Base-by-base conservation (phyloP, 1,140 invertebrate species). In the Brachionus plicatilis region DNA sequence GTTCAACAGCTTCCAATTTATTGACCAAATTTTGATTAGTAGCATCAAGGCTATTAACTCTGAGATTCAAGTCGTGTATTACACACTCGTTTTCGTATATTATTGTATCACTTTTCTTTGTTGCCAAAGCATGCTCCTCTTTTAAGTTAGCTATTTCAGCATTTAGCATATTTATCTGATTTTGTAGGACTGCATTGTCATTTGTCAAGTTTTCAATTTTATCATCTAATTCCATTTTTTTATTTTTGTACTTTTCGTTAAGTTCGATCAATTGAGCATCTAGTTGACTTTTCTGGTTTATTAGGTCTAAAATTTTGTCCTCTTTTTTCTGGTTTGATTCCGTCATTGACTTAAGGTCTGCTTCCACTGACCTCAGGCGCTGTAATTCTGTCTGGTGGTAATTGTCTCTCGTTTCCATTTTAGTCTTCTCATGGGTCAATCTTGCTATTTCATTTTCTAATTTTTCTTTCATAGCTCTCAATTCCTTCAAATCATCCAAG, bases 161-260 rank as follows among this genome's bases (percentile, higher is more conserved):
- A 33, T 68, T 82, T 11, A 82, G 29, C 33, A 47, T 60, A 45
- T 82, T 82, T 41, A 82, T 82, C 27, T 60, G 29, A 47, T 47
- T 82, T 20, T 65, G 53, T n/a, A 82, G 65, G n/a, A 82, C 14
- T 6, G 79, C 79, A 47, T 82, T 82, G 7, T 82, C 79, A 20
- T 60, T 47, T 7, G n/a, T 45, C 20, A 82, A 68, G 60, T 41
- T 47, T 82, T 82, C 79, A 43, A 82, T 43, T 60, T 68, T 82
- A 20, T 82, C 79, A 20, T 68, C 53, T 17, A 43, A 43, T 45
- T 82, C 79, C 20, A 45, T 24, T 29, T 82, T 60, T 41, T 41
- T 68, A 27, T 60, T 82, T 24, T 82, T 82, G 14, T 41, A 45
- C 24, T 82, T 60, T 68, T 82, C 79, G 29, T 82, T 82, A 1